A percentile compares a stretch with the other conserved stretches of the same genome.
Evolutionary conservation across 2,797 vertebrate genomes (phyloP).

Genomic region (Ctenopoma multispine): DNA sequence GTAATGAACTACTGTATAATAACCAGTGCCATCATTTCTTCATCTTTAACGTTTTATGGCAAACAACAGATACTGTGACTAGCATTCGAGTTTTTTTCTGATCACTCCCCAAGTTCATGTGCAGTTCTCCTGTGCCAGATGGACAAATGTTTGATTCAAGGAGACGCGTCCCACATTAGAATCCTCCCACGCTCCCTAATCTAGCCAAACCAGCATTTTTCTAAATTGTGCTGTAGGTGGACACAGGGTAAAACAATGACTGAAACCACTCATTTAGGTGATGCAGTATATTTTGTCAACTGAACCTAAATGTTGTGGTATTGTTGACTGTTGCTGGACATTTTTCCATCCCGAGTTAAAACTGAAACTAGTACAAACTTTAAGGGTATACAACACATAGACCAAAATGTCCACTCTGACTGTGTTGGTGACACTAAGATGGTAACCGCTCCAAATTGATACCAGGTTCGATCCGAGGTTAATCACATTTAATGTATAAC

Average conservation of each 20-base stretch:
- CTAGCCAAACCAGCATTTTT: neutral
- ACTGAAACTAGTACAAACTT: neutral
- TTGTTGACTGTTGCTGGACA: neutral
- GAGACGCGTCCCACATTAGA: neutral
- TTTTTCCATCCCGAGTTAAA: neutral
- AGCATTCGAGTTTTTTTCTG: neutral
- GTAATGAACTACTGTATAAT: too few species aligned
- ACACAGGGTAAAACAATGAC: neutral
- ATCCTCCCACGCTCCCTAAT: neutral
- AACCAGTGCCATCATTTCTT: too few species aligned
- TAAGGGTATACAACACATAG: neutral
- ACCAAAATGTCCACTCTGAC: neutral
- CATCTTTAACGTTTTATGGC: too few species aligned
- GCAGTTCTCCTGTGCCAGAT: neutral
- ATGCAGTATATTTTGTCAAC: neutral
- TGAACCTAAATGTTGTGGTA: neutral
- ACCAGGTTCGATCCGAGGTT: too few species aligned
- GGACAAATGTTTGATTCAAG: slow-evolving; percentile 1
- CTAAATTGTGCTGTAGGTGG: slow-evolving; percentile 2
- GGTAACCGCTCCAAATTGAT: too few species aligned
- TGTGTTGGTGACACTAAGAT: neutral
- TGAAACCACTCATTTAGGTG: neutral
- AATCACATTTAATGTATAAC: neutral
- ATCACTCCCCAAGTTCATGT: neutral
- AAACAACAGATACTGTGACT: neutral